Percentiles rank a stretch among this genome's conserved stretches.
These are phyloP conservation scores for Cynaeus angustus DNA, from an alignment of 2,888 invertebrate genomes.

Conservation along the genomic window DNA sequence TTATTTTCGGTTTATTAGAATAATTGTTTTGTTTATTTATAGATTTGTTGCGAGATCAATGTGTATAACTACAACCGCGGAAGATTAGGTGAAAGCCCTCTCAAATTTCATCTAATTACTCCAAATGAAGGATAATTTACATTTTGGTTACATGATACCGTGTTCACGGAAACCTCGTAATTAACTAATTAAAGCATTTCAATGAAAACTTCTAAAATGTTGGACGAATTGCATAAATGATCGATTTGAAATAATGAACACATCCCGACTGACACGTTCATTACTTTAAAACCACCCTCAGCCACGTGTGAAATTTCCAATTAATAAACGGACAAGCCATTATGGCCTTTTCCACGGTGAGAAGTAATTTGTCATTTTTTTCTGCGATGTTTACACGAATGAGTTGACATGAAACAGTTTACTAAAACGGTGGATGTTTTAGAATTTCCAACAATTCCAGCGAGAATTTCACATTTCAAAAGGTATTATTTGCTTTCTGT, in stretches of 20 bases:
- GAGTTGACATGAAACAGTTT: not conserved
- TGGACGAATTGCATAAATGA: slow-evolving; percentile 29
- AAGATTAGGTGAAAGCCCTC: not conserved
- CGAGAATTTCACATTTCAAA: too few species aligned
- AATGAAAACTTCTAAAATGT: slow-evolving; percentile 13
- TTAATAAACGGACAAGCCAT: slow-evolving; percentile 41
- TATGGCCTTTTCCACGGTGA: slow-evolving; percentile 36
- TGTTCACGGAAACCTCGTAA: not conserved
- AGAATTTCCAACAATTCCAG: too few species aligned
- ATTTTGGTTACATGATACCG: slow-evolving; percentile 7
- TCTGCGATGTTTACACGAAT: not conserved
- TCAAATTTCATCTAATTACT: not conserved
- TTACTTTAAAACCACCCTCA: slow-evolving; percentile 34
- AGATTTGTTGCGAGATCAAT: too few species aligned
- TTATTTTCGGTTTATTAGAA: slow-evolving; percentile 1
- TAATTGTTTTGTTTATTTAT: too few species aligned
- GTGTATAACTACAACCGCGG: too few species aligned
- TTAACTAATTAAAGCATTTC: slow-evolving; percentile 21
- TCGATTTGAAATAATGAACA: slow-evolving; percentile 41
- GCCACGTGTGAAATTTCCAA: slow-evolving; percentile 51
- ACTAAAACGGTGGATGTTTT: not conserved
- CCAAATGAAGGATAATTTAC: not conserved
- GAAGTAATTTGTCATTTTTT: slow-evolving; percentile 17
- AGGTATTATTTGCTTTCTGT: too few species aligned
- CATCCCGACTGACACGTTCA: slow-evolving; percentile 37